Evolutionary conservation across 2,888 invertebrate species (phyloP), one percentile per base, ranked within the genome.

Genomic region (Quadroppia sp.): DNA sequence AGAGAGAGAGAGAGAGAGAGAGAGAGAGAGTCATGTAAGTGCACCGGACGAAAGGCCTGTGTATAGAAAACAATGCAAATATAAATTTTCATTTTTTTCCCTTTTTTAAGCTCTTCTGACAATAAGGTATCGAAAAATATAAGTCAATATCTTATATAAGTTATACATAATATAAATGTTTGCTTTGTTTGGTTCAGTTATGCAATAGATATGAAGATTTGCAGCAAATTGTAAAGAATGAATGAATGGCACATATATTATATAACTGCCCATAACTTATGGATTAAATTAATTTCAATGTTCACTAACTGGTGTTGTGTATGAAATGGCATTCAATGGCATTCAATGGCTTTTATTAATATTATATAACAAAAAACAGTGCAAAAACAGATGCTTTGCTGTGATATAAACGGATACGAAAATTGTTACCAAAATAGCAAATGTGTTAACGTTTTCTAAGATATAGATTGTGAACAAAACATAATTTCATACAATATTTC

Each of bases 151-250:
- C n/a, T 48, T 48, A 6, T 48, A n/a, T n/a, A n/a, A n/a, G n/a
- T 36, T 36, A 36, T 36, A 36, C 9, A 9, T 36, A 36, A 20
- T 23, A 50, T n/a, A 50, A 50, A 50, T 50, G 50, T 50, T 50
- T 50, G 50, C 2, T 3, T 20, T 3, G n/a, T 50, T n/a, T 50
- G 20, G 23, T 50, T 23, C 20, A 50, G 20, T 50, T 50, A 23
- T 50, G 50, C 20, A 50, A n/a, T 50, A n/a, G 50, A 50, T 50
- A 50, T 50, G 50, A 45, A 45, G 15, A 45, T 45, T 15, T 45
- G 11, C 45, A 13, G 6, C 17, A 15, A 45, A 2, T 45, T 45
- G 15, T 45, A 15, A 17, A 15, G 17, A 45, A 45, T 45, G 45
- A 15, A 45, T 9, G 45, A 45, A 15, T 45, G 15, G 45, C 45